phyloP scores from a whole-genome alignment of 2,888 invertebrate species.

The Drosophila aldrichi region DNA sequence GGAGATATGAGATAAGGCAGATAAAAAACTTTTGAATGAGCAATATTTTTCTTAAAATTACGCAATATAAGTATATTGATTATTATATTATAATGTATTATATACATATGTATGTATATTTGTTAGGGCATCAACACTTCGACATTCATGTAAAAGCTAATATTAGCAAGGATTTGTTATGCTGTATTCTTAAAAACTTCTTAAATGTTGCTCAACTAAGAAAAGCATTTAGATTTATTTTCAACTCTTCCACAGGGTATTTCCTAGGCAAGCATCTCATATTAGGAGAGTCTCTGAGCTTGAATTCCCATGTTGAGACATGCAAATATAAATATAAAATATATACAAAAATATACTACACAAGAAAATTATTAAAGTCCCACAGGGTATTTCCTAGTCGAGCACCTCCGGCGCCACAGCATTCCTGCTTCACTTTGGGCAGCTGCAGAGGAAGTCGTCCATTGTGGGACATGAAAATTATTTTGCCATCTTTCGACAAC shows the following conservation, averaged over 20 bases:
- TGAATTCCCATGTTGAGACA: no score
- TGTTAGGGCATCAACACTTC: conserved; percentile 4
- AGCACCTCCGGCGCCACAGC: background rate
- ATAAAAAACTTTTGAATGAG: background rate
- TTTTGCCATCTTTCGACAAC: conserved; percentile 62
- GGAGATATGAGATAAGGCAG: background rate
- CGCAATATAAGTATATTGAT: background rate
- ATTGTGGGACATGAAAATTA: conserved; percentile 58
- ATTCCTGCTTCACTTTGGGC: background rate
- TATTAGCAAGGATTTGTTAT: background rate
- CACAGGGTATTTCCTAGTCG: background rate
- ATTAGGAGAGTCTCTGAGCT: no score
- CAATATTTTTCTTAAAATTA: background rate
- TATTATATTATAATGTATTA: background rate
- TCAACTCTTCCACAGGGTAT: background rate
- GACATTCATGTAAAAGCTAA: background rate
- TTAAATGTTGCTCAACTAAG: no score
- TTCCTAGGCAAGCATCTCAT: background rate
- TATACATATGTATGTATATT: background rate
- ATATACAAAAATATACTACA: no score
- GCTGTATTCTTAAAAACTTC: no score
- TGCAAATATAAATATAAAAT: no score
- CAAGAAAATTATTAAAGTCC: no score
- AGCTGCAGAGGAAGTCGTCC: conserved; percentile 16
- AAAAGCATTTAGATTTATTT: no score